Evolutionary conservation across 2,888 invertebrate species (phyloP), one percentile per base, ranked within the genome.

Genomic region (Scrobipalpa atriplicella): DNA sequence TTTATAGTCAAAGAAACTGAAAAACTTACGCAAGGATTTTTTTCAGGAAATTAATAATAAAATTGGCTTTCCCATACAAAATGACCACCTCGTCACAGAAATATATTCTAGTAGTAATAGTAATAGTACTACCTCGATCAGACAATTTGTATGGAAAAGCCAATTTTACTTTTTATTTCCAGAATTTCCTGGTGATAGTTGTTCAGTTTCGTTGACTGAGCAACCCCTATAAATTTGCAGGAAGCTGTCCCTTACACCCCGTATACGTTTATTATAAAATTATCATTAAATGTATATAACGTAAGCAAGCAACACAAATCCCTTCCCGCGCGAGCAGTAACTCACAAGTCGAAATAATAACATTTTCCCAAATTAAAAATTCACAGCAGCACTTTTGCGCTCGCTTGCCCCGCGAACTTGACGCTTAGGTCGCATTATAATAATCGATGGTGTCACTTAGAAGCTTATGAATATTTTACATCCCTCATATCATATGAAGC

Each of bases 361-460:
- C 2, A 38, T 58, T 36, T 36, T 11, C 38, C 16, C 16, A 58
- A 62, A 62, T 62, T 62, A 41, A 62, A 62, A 62, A 41, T 41
- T 41, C 43, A 62, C 43, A 7, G 5, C 19, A 19, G 29, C 62
- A 47, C 62, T 62, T 47, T 47, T 43, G 43, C 43, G 11, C 21
- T n/a, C 47, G 47, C 47, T n/a, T n/a, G 29, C 29, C 29, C 29
- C 62, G 62, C 64, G 54, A 56, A 56, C 54, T 21, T 13, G 16
- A 18, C 43, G 71, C 74, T 11, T 41, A 52, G 72, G 75, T 71
- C 74, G 75, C 81, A 80, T 83, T 81, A 84, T 79, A 81, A 82
- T 83, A 84, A 84, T 82, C 84, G 83, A 84, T 82, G 84, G 76
- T 78, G 76, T 84, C 83, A 81, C 84, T 84, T 83, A 83, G 79